Evolutionary conservation across 2,888 invertebrate genomes (phyloP).

Genomic region (Seladonia tumulorum): DNA sequence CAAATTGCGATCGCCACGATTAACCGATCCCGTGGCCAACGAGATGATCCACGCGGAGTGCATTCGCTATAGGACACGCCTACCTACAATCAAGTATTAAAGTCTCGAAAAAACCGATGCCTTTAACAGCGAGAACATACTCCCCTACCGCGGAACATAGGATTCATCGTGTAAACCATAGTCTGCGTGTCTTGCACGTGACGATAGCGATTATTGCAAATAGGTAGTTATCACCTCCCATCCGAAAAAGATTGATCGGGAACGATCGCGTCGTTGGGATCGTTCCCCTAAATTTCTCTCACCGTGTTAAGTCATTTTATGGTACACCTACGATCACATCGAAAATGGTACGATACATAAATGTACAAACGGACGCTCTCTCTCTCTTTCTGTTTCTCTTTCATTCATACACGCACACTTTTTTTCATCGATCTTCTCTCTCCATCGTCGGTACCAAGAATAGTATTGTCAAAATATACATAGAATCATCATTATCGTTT

Average conservation of each 20-base stretch:
- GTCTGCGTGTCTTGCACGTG: conserved; percentile 33
- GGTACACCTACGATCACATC: conserved; percentile 69
- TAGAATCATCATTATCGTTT: conserved; percentile 69
- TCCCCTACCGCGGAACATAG: conserved; percentile 25
- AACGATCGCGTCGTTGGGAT: conserved; percentile 11
- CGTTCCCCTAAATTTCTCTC: conserved; percentile 22
- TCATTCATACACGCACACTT: conserved; percentile 52
- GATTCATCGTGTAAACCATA: conserved; percentile 34
- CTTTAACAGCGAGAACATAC: conserved; percentile 26
- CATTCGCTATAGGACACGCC: conserved; percentile 14
- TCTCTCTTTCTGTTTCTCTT: conserved; percentile 26
- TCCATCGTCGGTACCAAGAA: conserved; percentile 72
- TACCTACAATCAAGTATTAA: conserved; percentile 53
- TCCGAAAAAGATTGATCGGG: conserved; percentile 25
- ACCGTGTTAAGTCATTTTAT: conserved; percentile 50
- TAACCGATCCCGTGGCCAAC: conserved; percentile 16
- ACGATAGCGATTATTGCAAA: conserved; percentile 64
- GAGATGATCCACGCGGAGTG: conserved; percentile 23
- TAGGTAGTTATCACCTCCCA: conserved; percentile 42
- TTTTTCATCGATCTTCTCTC: conserved; percentile 61
- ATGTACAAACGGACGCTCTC: conserved; percentile 75
- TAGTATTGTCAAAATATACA: conserved; percentile 83
- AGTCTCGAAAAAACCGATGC: conserved; percentile 23
- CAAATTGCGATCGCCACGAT: conserved; percentile 30
- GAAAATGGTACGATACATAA: conserved; percentile 68